These are phyloP conservation scores for Bellardia bayeri DNA, from an alignment of 2,888 invertebrate species.

Conservation along the genomic window DNA sequence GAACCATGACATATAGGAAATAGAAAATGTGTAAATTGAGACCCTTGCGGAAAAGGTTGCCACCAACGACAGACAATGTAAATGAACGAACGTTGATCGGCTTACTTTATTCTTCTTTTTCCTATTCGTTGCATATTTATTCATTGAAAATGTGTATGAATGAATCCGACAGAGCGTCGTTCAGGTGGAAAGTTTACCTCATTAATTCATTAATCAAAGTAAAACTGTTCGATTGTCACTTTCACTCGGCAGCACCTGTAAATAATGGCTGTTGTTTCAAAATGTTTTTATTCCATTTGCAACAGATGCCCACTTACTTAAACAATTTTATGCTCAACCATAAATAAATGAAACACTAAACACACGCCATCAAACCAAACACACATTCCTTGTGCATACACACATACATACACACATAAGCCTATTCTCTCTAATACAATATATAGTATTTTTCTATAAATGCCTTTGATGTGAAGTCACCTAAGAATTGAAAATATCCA, in stretches of 20 bases:
- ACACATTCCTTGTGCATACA: neutral
- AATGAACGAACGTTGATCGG: conserved; percentile 13
- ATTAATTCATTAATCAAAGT: conserved; percentile 74
- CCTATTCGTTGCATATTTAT: conserved; percentile 9
- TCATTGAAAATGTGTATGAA: conserved; percentile 8
- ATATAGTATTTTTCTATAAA: conserved; percentile 26
- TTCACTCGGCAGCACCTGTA: conserved; percentile 66
- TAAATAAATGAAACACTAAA: conserved; percentile 45
- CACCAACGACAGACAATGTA: neutral
- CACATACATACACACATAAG: neutral
- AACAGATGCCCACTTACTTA: conserved; percentile 35
- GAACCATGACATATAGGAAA: conserved; percentile 41
- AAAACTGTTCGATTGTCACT: conserved; percentile 63
- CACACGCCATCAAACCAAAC: neutral
- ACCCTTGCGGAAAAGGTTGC: conserved; percentile 27
- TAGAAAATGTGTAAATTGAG: conserved; percentile 51
- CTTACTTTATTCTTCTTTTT: conserved; percentile 22
- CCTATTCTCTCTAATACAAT: neutral
- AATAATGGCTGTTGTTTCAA: conserved; percentile 67
- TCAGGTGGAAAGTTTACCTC: conserved; percentile 70
- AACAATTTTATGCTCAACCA: conserved; percentile 48
- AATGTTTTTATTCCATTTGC: conserved; percentile 30
- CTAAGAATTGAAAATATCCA: conserved; percentile 46
- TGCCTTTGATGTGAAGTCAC: conserved; percentile 55
- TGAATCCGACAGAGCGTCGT: conserved; percentile 27